Conservation (phyloP, 2,113 vertebrate genomes). For the Puntigrus tetrazona region DNA sequence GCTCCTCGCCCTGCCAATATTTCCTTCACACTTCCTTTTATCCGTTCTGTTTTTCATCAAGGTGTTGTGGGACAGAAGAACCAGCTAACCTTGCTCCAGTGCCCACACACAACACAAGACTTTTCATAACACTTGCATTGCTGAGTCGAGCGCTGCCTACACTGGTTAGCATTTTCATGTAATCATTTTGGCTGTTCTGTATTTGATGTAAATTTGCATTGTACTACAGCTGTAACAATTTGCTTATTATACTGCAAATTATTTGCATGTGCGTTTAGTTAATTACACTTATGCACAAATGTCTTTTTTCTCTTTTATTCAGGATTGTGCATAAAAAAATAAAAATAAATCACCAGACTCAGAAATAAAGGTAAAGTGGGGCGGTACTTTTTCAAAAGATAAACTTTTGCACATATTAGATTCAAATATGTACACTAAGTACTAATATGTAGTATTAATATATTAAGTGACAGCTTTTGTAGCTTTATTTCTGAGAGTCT, state of each 20-base stretch:
- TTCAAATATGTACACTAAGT: too few relatives aligned
- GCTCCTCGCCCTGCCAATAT: conserved; percentile 8
- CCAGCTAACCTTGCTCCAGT: not conserved
- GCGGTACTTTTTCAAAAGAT: too few relatives aligned
- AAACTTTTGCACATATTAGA: too few relatives aligned
- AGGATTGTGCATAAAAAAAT: too few relatives aligned
- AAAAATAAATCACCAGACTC: too few relatives aligned
- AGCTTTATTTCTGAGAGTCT: too few relatives aligned
- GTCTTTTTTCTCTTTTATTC: too few relatives aligned
- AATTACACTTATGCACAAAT: not conserved
- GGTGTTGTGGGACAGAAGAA: not conserved
- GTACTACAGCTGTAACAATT: not conserved
- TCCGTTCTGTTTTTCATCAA: not conserved
- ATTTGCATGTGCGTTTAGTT: not conserved
- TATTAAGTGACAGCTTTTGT: too few relatives aligned
- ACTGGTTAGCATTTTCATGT: not conserved
- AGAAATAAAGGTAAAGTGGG: too few relatives aligned
- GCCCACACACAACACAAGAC: not conserved
- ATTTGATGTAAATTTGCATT: not conserved
- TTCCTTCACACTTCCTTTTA: conserved; percentile 20
- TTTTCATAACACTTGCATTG: not conserved
- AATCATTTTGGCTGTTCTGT: not conserved
- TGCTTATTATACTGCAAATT: not conserved
- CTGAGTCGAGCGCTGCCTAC: not conserved
- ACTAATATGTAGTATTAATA: too few relatives aligned